Evolutionary conservation across 2,888 invertebrate genomes (phyloP).

Genomic region (Rhamnusium bicolor): DNA sequence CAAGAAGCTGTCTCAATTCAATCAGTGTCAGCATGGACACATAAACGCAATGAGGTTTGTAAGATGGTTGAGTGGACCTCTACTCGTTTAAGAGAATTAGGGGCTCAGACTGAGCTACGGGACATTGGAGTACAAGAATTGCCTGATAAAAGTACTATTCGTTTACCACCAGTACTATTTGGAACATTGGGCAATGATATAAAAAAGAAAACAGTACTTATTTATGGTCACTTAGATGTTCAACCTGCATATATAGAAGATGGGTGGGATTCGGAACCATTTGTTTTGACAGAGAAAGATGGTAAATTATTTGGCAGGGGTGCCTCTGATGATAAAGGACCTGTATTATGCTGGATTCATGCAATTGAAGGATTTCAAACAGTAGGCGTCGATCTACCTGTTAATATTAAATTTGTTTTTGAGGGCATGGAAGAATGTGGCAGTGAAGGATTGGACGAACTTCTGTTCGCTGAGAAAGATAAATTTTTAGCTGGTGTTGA

Average conservation of each 20-base stretch:
- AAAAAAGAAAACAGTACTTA: slow-evolving; percentile 91
- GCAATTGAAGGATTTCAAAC: slow-evolving; percentile 91
- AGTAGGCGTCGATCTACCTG: slow-evolving; percentile 76
- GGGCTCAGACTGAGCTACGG: slow-evolving; percentile 72
- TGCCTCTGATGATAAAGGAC: slow-evolving; percentile 92
- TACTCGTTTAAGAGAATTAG: slow-evolving; percentile 73
- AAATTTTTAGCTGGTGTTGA: slow-evolving; percentile 89
- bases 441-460: slow-evolving; percentile 93
- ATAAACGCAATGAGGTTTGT: slow-evolving; percentile 84
- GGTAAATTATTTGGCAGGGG: slow-evolving; percentile 92
- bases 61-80: slow-evolving; percentile 79
- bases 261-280: slow-evolving; percentile 97
- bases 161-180: slow-evolving; percentile 89
- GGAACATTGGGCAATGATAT: slow-evolving; percentile 86
- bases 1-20: slow-evolving; percentile 91
- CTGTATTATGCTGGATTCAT: slow-evolving; percentile 96
- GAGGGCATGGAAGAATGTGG: slow-evolving; percentile 99
- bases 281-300: slow-evolving; percentile 88
- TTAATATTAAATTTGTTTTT: slow-evolving; percentile 91
- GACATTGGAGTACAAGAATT: slow-evolving; percentile 83
- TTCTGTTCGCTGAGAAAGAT: slow-evolving; percentile 81
- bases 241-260: slow-evolving; percentile 95
- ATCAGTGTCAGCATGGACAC: slow-evolving; percentile 93
- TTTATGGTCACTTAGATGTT: slow-evolving; percentile 99
- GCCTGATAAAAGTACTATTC: slow-evolving; percentile 80